Base-by-base conservation (phyloP, 2,113 vertebrate genomes). In the Nothocercus julius region DNA sequence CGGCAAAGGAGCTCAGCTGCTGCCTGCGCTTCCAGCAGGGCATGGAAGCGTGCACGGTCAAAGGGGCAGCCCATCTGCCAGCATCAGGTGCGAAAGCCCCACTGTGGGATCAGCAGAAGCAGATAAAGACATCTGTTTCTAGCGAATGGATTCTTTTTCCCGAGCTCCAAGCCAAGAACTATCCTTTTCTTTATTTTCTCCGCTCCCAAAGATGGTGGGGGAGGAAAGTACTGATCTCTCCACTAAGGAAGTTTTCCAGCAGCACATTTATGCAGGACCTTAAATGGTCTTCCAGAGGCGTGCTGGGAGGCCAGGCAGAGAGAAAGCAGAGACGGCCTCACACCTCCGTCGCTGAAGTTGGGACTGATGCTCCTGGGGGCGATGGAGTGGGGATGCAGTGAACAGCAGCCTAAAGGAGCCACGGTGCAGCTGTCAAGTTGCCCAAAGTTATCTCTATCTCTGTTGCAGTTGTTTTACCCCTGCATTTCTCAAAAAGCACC, bases 401-500 rank as follows among this genome's bases (percentile, higher is more conserved):
- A 58, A 27, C 42, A 30, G 47, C 19, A 4, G 19, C 34, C 9
- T 4, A 66, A 86, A 85, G 0, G 27, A 82, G 70, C 25, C 78
- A 73, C 20, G 28, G 40, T 44, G 54, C 20, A 63, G 79, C 6
- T 82, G 44, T 70, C 51, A 74, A 83, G 79, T 70, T 2, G 8
- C 83, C 42, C 0, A 36, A 30, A 32, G 80, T 70, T 83, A 63
- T 91, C 34, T 64, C 94, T 94, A 92, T 95, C 92, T 93, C 56
- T 78, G n/a, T 11, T 92, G 88, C 59, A 76, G 88, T 86, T 92
- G 67, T 77, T 86, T 93, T 86, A 8, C 19, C 56, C 17, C 11
- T 59, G 64, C 96, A 96, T 97, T 95, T 93, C 69, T 93, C 5
- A 0, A 93, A 96, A 94, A 96, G 77, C 88, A 90, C 70, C n/a